Percentiles rank a stretch among this genome's conserved stretches.
These are phyloP conservation scores for Callosobruchus maculatus DNA, from an alignment of 2,888 invertebrate species.

Conservation along the genomic window DNA sequence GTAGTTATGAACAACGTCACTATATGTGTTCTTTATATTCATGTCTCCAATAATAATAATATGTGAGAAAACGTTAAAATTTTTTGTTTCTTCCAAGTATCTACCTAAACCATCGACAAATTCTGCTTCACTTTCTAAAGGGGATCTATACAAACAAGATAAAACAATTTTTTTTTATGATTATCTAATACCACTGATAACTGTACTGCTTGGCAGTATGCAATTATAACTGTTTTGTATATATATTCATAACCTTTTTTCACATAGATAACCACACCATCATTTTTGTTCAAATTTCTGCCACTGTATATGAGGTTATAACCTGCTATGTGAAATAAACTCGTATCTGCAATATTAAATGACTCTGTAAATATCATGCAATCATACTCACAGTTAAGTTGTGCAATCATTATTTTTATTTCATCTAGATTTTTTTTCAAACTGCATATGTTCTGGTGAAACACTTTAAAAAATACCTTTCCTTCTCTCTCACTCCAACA, in stretches of 20 bases:
- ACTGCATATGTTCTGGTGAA: too few species aligned
- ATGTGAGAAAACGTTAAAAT: too few species aligned
- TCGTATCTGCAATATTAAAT: not conserved
- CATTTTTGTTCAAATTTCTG: constrained; percentile 1
- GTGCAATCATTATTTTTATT: not conserved
- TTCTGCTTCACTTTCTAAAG: not conserved
- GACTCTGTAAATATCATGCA: constrained; percentile 2
- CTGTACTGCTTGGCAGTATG: constrained; percentile 1
- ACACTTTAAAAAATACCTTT: constrained; percentile 2
- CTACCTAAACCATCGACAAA: too few species aligned
- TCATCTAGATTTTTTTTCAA: constrained; percentile 1
- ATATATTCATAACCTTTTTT: not conserved
- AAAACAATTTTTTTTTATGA: constrained; percentile 2
- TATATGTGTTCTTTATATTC: too few species aligned
- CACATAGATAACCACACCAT: constrained; percentile 3
- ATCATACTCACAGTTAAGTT: constrained; percentile 5
- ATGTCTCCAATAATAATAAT: too few species aligned
- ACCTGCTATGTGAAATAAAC: constrained; percentile 1
- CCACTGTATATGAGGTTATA: constrained; percentile 2
- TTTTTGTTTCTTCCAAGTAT: too few species aligned
- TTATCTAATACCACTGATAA: not conserved
- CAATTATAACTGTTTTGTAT: not conserved
- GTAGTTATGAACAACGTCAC: too few species aligned
- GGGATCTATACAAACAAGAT: constrained; percentile 5
- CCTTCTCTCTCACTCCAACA: not conserved